Base-by-base conservation (phyloP, 2,113 vertebrate genomes). In the Zapornia atra region DNA sequence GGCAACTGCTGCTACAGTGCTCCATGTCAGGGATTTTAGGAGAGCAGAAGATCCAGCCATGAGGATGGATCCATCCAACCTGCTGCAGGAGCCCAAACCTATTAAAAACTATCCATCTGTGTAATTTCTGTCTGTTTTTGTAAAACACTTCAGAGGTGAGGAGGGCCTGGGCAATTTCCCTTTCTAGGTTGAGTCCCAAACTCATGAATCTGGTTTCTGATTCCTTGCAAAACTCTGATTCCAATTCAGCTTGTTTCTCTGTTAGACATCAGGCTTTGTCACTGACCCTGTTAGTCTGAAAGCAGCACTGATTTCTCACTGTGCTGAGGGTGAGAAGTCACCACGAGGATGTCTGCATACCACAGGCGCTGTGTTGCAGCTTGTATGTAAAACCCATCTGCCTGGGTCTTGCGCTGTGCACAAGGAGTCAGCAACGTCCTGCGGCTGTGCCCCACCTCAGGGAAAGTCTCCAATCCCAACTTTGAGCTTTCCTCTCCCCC, bases 361-460 rank as follows among this genome's bases (percentile, higher is more conserved):
- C 11, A 14, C 0, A 12, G 28, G 7, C 0, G 1, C 11, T 34
- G 57, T 18, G 31, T 3, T 81, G 38, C 14, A 29, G 11, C 4
- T 16, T 54, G 19, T 28, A 18, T 1, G 6, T 17, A 38, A 71
- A 59, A 17, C 4, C 31, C 10, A 11, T 33, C 26, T 29, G 33
- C 36, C 38, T 44, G 16, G 28, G 12, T 12, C 36, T 85, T 87
- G 21, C 60, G n/a, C 26, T 64, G n/a, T 13, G 31, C 48, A 21
- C 5, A 71, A 9, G 50, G 56, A 73, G 12, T 3, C 59, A 42
- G 7, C n/a, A 8, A 14, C 1, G 18, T 40, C 21, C 48, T 68
- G 34, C 12, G 53, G 65, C 61, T n/a, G 38, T 73, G 6, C 20
- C 24, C 18, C 48, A 57, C 15, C 31, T 29, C 48, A 53, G 10